A percentile compares a stretch with the other conserved stretches of the same genome.
Evolutionary conservation across 2,113 vertebrate species (phyloP).

Genomic region (Pseudolaguvia tuberculata): DNA sequence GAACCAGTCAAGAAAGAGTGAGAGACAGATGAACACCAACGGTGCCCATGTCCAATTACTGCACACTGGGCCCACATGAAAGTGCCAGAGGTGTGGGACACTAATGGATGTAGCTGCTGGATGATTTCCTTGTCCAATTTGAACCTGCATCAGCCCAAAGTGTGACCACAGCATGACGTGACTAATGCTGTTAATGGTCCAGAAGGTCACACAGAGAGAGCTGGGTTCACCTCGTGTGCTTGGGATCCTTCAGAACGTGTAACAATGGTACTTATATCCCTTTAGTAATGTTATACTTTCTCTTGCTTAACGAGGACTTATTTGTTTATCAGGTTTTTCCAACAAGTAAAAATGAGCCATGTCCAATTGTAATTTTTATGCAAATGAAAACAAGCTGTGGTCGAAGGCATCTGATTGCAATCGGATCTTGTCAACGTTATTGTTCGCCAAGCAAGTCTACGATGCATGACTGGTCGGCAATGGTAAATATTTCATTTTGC

Average conservation of each 20-base stretch:
- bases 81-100: constrained; percentile 74
- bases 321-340: constrained; percentile 19
- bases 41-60: constrained; percentile 82
- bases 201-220: constrained; percentile 68
- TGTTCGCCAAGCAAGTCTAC: constrained; percentile 46
- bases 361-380: constrained; percentile 1
- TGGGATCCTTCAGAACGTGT: background rate
- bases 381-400: constrained; percentile 1
- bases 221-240: constrained; percentile 28
- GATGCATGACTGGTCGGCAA: constrained; percentile 56
- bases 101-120: constrained; percentile 86
- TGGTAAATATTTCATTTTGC: constrained; percentile 64
- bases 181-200: constrained; percentile 75
- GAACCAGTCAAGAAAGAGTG: constrained; percentile 57
- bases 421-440: constrained; percentile 6
- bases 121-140: constrained; percentile 82
- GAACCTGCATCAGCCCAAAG: constrained; percentile 77
- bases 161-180: constrained; percentile 82
- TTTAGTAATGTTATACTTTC: constrained; percentile 9
- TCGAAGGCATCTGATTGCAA: constrained; percentile 35
- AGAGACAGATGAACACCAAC: constrained; percentile 73
- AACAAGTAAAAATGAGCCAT: constrained; percentile 1
- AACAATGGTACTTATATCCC: constrained; percentile 3
- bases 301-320: constrained; percentile 7
- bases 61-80: constrained; percentile 74